These are phyloP conservation scores for Geopemphigus sp. DNA, from an alignment of 1,140 invertebrate species.

Conservation along the genomic window DNA sequence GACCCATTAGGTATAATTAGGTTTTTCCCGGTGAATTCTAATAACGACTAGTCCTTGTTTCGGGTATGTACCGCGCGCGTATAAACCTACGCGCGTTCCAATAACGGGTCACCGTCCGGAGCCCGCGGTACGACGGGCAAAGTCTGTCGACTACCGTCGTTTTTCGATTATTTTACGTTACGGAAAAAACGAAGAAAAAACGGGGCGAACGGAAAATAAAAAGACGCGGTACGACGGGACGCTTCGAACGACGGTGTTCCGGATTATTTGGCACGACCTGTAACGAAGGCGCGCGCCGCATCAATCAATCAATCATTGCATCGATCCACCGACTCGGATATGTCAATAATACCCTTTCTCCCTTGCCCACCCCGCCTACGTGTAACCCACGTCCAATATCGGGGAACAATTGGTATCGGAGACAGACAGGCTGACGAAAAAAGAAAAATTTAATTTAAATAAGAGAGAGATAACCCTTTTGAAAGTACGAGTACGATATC, in stretches of 20 bases:
- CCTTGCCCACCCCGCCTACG: neutral
- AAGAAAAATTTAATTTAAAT: neutral
- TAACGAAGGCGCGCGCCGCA: neutral
- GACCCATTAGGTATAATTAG: too few relatives aligned
- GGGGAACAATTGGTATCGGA: constrained; percentile 11
- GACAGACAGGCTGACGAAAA: neutral
- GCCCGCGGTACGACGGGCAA: too few relatives aligned
- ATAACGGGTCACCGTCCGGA: too few relatives aligned
- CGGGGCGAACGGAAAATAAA: too few relatives aligned
- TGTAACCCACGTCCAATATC: constrained; percentile 11
- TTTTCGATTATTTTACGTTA: too few relatives aligned
- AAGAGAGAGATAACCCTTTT: too few relatives aligned
- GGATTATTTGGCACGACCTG: constrained; percentile 26
- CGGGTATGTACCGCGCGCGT: too few relatives aligned
- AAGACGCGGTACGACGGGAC: neutral
- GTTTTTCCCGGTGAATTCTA: too few relatives aligned
- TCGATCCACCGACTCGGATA: constrained; percentile 24
- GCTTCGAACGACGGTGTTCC: constrained; percentile 16
- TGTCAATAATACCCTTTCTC: constrained; percentile 16
- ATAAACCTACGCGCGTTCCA: too few relatives aligned
- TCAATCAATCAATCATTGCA: constrained; percentile 46
- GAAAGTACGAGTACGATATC: neutral
- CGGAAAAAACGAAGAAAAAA: too few relatives aligned
- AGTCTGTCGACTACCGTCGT: too few relatives aligned
- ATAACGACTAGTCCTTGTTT: too few relatives aligned